A percentile compares a stretch with the other conserved stretches of the same genome.
phyloP scores from a whole-genome alignment of 2,797 vertebrate genomes.

The Lophius americanus region DNA sequence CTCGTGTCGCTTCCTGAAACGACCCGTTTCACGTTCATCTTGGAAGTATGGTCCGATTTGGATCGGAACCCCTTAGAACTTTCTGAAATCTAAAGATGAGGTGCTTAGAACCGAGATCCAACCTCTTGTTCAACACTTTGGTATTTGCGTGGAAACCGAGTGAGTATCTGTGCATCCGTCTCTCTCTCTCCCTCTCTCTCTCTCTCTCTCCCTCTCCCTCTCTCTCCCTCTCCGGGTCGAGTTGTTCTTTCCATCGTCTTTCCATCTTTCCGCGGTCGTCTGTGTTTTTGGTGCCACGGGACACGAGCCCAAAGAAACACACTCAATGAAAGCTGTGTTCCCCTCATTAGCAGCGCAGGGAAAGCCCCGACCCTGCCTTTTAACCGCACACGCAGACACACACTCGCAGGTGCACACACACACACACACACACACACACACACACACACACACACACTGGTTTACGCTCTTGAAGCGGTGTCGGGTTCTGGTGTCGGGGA shows the following conservation, averaged over 20 bases:
- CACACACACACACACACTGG: slow-evolving; percentile 28
- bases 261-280: slow-evolving; percentile 63
- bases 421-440: slow-evolving; percentile 15
- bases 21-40: too few species aligned
- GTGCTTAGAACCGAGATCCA: too few species aligned
- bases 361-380: slow-evolving; percentile 44
- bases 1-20: too few species aligned
- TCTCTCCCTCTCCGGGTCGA: slow-evolving; percentile 5
- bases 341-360: slow-evolving; percentile 61
- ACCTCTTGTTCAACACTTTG: background rate
- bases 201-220: slow-evolving; percentile 1
- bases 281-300: slow-evolving; percentile 58
- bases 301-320: slow-evolving; percentile 48
- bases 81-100: too few species aligned
- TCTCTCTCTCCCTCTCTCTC: background rate
- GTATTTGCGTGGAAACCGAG: slow-evolving; percentile 9
- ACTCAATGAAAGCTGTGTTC: slow-evolving; percentile 69
- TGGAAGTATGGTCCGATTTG: too few species aligned
- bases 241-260: slow-evolving; percentile 59
- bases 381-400: slow-evolving; percentile 17
- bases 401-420: slow-evolving; percentile 16
- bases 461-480: slow-evolving; percentile 29
- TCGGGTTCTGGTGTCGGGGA: slow-evolving; percentile 34
- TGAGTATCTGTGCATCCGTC: slow-evolving; percentile 14
- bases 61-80: too few species aligned